Conservation (phyloP, 2,888 invertebrate genomes). For the Callosobruchus maculatus region DNA sequence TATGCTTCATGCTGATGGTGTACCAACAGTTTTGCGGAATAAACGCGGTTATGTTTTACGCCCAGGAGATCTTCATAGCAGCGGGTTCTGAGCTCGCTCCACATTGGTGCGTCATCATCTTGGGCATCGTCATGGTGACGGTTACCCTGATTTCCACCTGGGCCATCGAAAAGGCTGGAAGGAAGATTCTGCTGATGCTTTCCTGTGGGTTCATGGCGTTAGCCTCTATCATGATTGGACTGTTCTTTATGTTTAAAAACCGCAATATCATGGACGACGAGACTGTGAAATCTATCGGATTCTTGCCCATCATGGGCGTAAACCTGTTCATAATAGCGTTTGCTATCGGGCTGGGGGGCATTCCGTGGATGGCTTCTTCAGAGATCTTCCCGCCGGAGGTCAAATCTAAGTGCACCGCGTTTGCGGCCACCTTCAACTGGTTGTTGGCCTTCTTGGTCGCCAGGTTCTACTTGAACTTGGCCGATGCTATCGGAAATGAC, state of each 20-base stretch:
- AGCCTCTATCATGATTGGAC: conserved; percentile 64
- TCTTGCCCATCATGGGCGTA: conserved; percentile 72
- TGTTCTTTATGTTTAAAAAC: conserved; percentile 59
- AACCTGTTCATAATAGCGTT: conserved; percentile 76
- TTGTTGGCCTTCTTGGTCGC: conserved; percentile 76
- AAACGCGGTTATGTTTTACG: conserved; percentile 80
- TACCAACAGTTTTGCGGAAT: conserved; percentile 84
- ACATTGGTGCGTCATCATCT: conserved; percentile 41
- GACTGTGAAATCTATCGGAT: conserved; percentile 58
- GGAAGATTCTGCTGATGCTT: conserved; percentile 69
- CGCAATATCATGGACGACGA: conserved; percentile 36
- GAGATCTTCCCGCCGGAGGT: too few relatives aligned
- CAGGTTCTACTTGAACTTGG: conserved; percentile 63
- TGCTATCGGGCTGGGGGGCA: conserved; percentile 80
- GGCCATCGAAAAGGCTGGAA: conserved; percentile 76
- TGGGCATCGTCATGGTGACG: conserved; percentile 76
- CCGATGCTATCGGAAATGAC: conserved; percentile 55
- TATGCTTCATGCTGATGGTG: conserved; percentile 76
- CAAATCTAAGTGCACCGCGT: conserved; percentile 72
- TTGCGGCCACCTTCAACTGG: conserved; percentile 86
- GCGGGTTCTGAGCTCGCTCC: conserved; percentile 59
- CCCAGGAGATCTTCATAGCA: conserved; percentile 65
- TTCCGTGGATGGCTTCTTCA: conserved; percentile 89
- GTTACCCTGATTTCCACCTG: conserved; percentile 71
- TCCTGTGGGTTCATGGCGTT: conserved; percentile 71